These are phyloP conservation scores for Anthoptus insignis DNA, from an alignment of 2,888 invertebrate species.

Conservation along the genomic window DNA sequence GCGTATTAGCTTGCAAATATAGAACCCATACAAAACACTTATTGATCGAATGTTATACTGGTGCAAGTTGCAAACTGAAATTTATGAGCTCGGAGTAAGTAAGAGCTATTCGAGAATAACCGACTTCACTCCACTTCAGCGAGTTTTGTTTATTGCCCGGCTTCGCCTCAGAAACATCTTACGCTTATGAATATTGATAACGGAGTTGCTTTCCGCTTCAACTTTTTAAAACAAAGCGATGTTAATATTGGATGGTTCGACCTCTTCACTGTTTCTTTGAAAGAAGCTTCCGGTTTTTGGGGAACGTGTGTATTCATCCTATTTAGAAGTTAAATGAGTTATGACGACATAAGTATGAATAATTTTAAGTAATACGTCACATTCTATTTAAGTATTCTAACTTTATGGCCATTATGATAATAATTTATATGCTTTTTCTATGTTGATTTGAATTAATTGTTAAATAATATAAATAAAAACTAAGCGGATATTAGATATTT, in stretches of 20 bases:
- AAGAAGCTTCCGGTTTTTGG: constrained; percentile 38
- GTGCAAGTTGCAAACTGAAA: constrained; percentile 84
- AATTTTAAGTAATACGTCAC: constrained; percentile 1
- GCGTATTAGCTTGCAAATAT: constrained; percentile 85
- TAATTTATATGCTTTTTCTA: too few relatives aligned
- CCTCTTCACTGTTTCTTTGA: constrained; percentile 56
- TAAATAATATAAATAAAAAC: too few relatives aligned
- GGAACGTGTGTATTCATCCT: constrained; percentile 37
- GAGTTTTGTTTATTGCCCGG: constrained; percentile 81
- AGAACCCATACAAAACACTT: constrained; percentile 84
- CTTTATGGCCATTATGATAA: too few relatives aligned
- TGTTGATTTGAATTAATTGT: too few relatives aligned
- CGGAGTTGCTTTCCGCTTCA: constrained; percentile 67
- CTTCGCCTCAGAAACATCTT: constrained; percentile 74
- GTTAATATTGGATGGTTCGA: constrained; percentile 64
- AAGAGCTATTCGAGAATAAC: constrained; percentile 65
- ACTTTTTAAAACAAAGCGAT: constrained; percentile 73
- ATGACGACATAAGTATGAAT: constrained; percentile 31
- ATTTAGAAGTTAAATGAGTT: constrained; percentile 45
- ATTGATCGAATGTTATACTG: constrained; percentile 83
- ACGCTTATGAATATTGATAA: constrained; percentile 84
- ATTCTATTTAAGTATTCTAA: not conserved
- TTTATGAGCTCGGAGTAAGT: constrained; percentile 78
- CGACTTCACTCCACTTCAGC: constrained; percentile 69
- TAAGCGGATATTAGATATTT: too few relatives aligned